These are phyloP conservation scores for Trachelus iudaicus DNA, from an alignment of 2,888 invertebrate genomes.

Conservation along the genomic window DNA sequence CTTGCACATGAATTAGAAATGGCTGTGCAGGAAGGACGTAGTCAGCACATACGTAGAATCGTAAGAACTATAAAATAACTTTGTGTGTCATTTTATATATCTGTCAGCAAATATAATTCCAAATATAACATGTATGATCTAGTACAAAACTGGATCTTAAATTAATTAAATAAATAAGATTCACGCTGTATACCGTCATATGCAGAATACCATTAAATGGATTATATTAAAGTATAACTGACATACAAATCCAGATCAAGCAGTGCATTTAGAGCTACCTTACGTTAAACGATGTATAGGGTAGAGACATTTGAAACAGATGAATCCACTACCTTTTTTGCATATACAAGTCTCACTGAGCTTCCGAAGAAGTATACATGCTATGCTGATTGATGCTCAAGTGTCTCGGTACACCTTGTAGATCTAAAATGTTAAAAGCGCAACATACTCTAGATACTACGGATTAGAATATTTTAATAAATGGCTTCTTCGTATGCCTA, in stretches of 20 bases:
- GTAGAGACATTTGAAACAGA: background rate
- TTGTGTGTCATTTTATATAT: background rate
- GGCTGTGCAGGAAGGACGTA: constrained; percentile 71
- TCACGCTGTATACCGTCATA: constrained; percentile 12
- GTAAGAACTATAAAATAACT: constrained; percentile 65
- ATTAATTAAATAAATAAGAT: constrained; percentile 29
- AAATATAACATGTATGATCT: background rate
- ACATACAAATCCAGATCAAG: background rate
- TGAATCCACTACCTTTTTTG: background rate
- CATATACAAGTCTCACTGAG: background rate
- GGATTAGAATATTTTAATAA: constrained; percentile 35
- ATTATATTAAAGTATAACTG: background rate
- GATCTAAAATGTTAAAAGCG: too few relatives aligned
- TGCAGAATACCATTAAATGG: background rate
- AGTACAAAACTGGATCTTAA: constrained; percentile 6
- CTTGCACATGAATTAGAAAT: constrained; percentile 69
- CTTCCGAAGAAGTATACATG: background rate
- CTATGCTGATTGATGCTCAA: too few relatives aligned
- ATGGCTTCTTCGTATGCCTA: constrained; percentile 19
- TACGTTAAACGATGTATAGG: background rate
- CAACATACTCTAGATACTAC: background rate
- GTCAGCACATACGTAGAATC: constrained; percentile 70
- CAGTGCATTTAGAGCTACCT: background rate
- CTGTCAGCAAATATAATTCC: background rate
- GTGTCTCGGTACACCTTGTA: too few relatives aligned